Evolutionary conservation across 2,113 vertebrate species (phyloP), one percentile per base, ranked within the genome.

Genomic region (Triplophysa dalaica): DNA sequence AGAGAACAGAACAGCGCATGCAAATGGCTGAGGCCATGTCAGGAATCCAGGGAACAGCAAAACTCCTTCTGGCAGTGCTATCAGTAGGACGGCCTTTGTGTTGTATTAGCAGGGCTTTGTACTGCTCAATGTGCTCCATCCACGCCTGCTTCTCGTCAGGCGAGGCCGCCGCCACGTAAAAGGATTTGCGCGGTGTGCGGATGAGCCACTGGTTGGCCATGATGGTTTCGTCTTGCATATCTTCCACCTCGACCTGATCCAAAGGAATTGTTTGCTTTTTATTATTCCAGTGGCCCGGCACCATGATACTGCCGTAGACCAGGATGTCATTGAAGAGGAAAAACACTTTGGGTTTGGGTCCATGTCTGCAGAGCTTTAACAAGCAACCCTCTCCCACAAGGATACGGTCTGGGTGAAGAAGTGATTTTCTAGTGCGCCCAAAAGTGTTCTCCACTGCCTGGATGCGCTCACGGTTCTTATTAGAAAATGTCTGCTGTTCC

Each of bases 281-380:
- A 16, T 93, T 94, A 90, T 96, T 90, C 90, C 93, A 95, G 78
- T 87, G 91, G 24, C 93, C 93, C 75, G 82, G 91, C 77, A 95
- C 88, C 69, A 97, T 82, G 24, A 96, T 90, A 86, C 92, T 95
- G 84, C 96, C 96, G 0, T 98, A 98, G 16, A 97, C 94, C 0
- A 98, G 90, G 85, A 97, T 91, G 85, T 98, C 95, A 0, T 93
- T 95, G 88, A 98, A 98, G 41, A 98, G 95, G 85, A 96, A 98
- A 88, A 98, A 98, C 58, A 90, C 90, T 67, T 94, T 95, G 0
- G 92, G 90, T 81, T 96, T 93, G 1, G 90, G 90, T 67, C 94
- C 93, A 74, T 93, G 94, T 72, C 95, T 95, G 88, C 95, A 93
- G 86, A 94, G 91, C 86, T 97, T 98, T 78, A 92, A 91, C 86